These are phyloP conservation scores for Leptinotarsa juncta DNA, from an alignment of 2,888 invertebrate genomes.

Conservation along the genomic window DNA sequence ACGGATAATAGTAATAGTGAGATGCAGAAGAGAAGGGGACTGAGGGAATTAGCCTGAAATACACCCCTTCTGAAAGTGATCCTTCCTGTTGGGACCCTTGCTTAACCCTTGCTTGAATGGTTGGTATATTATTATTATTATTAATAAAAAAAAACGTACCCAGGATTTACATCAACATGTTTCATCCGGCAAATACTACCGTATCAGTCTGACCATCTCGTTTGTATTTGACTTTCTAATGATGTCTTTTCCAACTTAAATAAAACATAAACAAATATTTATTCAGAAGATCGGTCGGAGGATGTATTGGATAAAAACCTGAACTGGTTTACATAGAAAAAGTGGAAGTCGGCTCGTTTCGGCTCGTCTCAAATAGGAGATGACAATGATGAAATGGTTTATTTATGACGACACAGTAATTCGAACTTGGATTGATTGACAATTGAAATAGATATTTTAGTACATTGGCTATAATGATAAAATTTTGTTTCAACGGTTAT, in stretches of 20 bases:
- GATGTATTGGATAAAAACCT: constrained; percentile 41
- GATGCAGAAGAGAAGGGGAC: too few species aligned
- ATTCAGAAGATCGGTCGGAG: constrained; percentile 51
- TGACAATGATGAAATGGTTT: constrained; percentile 47
- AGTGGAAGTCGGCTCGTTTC: constrained; percentile 33
- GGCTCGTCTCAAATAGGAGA: constrained; percentile 42
- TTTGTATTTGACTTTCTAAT: constrained; percentile 55
- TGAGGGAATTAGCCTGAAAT: too few species aligned
- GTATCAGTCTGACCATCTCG: constrained; percentile 54
- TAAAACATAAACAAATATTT: constrained; percentile 61
- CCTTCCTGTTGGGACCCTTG: too few species aligned
- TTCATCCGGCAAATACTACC: constrained; percentile 14
- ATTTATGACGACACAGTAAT: constrained; percentile 42
- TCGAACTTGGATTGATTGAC: constrained; percentile 9
- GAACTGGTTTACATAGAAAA: constrained; percentile 46
- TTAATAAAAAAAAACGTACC: background rate
- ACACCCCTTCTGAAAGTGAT: too few species aligned
- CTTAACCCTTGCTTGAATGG: too few species aligned
- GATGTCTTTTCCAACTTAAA: constrained; percentile 55
- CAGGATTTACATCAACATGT: background rate
- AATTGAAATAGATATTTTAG: background rate
- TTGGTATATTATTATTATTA: too few species aligned
- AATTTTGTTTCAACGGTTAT: too few species aligned
- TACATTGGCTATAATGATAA: too few species aligned
- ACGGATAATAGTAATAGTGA: too few species aligned